phyloP scores from a whole-genome alignment of 2,888 invertebrate genomes.

The Dioctria rufipes region DNA sequence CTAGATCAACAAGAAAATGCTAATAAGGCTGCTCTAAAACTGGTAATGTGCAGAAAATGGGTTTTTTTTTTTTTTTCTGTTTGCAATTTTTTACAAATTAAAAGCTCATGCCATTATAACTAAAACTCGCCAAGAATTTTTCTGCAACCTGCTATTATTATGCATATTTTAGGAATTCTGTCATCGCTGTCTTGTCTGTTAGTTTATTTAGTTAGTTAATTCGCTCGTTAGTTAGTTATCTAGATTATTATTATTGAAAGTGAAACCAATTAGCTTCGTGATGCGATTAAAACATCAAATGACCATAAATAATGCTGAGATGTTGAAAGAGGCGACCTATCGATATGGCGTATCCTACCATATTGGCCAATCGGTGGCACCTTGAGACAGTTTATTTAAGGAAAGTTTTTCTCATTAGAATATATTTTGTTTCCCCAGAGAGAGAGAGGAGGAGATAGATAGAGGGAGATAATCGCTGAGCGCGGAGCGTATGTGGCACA shows the following conservation, averaged over 20 bases:
- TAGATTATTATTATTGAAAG: conserved; percentile 19
- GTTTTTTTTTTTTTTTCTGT: neutral
- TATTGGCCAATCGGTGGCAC: neutral
- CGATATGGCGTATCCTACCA: no score
- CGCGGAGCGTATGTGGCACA: no score
- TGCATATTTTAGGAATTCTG: no score
- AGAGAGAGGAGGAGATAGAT: no score
- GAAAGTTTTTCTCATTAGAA: conserved; percentile 41
- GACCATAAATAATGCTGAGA: conserved; percentile 5
- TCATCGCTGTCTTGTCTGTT: no score
- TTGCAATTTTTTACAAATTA: conserved; percentile 36
- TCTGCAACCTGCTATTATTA: neutral
- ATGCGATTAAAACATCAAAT: conserved; percentile 22
- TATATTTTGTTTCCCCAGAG: conserved; percentile 6
- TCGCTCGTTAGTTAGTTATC: conserved; percentile 3
- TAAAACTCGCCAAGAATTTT: neutral
- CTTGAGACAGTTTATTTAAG: conserved; percentile 36
- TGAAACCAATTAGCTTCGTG: conserved; percentile 25
- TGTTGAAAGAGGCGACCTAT: neutral
- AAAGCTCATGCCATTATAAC: conserved; percentile 1
- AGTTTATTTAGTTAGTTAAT: neutral
- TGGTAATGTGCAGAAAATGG: conserved; percentile 22
- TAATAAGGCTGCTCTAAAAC: conserved; percentile 29
- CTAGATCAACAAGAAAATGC: conserved; percentile 27
- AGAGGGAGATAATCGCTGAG: no score